phyloP scores from a whole-genome alignment of 2,113 vertebrate genomes.

The Ctenodactylus gundi region DNA sequence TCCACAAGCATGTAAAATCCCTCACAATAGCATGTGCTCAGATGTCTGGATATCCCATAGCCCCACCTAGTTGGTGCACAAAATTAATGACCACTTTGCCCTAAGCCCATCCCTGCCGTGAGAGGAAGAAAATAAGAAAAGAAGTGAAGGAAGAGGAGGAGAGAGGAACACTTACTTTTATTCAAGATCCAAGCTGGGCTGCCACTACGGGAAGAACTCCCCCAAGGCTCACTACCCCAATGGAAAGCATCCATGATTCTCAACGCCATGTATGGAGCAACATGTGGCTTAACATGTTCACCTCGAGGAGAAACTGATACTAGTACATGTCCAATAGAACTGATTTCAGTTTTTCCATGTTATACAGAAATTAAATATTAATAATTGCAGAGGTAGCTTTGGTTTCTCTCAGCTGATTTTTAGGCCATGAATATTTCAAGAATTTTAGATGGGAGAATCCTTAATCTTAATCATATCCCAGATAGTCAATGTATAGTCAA shows the following conservation, averaged over 20 bases:
- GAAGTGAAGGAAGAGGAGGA: accelerated
- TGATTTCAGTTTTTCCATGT: conserved; percentile 38
- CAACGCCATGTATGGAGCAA: neutral
- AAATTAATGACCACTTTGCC: neutral
- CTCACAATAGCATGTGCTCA: neutral
- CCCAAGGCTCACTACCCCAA: neutral
- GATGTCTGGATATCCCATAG: neutral
- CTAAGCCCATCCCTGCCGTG: neutral
- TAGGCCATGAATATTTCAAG: neutral
- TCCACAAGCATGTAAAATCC: neutral
- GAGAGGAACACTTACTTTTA: neutral
- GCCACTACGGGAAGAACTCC: neutral
- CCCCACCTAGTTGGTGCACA: neutral
- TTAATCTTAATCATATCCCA: neutral
- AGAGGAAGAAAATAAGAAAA: neutral
- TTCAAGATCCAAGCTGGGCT: neutral
- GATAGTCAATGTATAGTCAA: neutral
- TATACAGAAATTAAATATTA: no score
- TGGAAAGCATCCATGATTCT: conserved; percentile 48
- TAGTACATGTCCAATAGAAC: conserved; percentile 26
- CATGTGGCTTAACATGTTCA: conserved; percentile 53
- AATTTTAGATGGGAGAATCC: neutral
- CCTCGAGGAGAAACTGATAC: conserved; percentile 47
- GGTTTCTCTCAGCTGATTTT: conserved; percentile 13
- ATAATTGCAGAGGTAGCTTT: conserved; percentile 6